Conservation (phyloP, 2,113 vertebrate species). For the Azemiops feae region DNA sequence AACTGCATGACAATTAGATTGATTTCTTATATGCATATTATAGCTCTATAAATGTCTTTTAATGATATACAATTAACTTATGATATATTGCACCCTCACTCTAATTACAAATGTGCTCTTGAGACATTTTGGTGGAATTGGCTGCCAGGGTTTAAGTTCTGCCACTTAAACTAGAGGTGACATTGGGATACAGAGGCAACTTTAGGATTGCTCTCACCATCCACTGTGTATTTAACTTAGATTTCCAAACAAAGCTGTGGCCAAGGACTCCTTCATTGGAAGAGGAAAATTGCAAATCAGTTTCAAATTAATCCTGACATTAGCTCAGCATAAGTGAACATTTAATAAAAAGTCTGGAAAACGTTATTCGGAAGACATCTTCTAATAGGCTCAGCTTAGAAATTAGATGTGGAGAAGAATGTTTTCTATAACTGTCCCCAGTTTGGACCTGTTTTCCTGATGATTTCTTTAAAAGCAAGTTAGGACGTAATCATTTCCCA, state of each 20-base stretch:
- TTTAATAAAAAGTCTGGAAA: neutral
- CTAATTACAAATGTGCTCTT: accelerated
- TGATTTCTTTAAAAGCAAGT: neutral
- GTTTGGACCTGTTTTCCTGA: neutral
- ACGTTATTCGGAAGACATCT: neutral
- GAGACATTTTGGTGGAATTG: neutral
- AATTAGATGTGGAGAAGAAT: neutral
- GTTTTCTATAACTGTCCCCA: neutral
- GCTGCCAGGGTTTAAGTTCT: neutral
- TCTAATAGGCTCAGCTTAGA: neutral
- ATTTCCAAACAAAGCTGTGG: conserved; percentile 46
- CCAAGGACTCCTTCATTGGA: conserved; percentile 10
- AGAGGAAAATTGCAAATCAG: neutral
- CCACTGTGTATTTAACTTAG: conserved; percentile 29
- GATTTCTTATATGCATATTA: accelerated
- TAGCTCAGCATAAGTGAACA: neutral
- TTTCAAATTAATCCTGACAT: conserved; percentile 31
- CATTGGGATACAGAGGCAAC: neutral
- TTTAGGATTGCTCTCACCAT: conserved; percentile 5
- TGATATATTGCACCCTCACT: accelerated
- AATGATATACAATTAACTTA: neutral
- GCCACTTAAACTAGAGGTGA: conserved; percentile 15
- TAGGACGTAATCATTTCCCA: neutral
- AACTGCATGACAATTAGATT: accelerated
- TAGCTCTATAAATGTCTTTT: neutral